These are phyloP conservation scores for Scolanthus callimorphus DNA, from an alignment of 92 coral and sea anemone species.

Conservation along the genomic window DNA sequence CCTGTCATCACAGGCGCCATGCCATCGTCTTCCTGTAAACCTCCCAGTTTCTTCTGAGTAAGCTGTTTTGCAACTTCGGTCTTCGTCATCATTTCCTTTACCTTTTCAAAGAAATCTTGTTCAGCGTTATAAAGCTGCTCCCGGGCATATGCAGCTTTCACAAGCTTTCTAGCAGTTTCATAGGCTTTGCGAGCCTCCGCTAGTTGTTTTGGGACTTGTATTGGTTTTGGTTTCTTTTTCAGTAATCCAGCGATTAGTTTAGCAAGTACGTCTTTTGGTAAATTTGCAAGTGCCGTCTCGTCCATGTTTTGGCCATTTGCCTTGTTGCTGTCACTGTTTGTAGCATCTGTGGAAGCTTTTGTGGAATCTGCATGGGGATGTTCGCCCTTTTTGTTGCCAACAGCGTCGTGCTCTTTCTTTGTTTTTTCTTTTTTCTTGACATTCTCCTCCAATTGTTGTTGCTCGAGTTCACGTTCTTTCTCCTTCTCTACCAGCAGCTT, in stretches of 20 bases:
- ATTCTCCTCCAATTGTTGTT: slow-evolving; percentile 1
- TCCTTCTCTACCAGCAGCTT: slow-evolving; percentile 27
- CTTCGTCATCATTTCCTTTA: slow-evolving; percentile 78
- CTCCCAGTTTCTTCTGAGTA: neutral
- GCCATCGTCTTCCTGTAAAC: slow-evolving; percentile 2
- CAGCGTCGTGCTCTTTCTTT: too few relatives aligned
- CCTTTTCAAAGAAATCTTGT: slow-evolving; percentile 65
- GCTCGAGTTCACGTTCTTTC: slow-evolving; percentile 29
- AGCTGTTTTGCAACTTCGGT: slow-evolving; percentile 20
- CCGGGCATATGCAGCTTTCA: slow-evolving; percentile 79
- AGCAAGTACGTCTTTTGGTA: slow-evolving; percentile 19
- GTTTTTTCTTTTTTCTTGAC: too few relatives aligned
- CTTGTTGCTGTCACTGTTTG: too few relatives aligned
- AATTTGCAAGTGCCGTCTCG: too few relatives aligned
- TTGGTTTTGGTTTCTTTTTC: neutral
- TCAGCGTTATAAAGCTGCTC: slow-evolving; percentile 83
- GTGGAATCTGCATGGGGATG: too few relatives aligned
- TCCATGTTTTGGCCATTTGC: too few relatives aligned
- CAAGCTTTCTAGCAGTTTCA: slow-evolving; percentile 75
- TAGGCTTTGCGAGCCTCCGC: slow-evolving; percentile 73
- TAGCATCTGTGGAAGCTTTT: neutral
- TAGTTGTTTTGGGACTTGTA: slow-evolving; percentile 49
- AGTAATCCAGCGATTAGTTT: slow-evolving; percentile 10
- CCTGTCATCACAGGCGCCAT: neutral
- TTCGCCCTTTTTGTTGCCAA: too few relatives aligned